These are phyloP conservation scores for Neodiprion virginianus DNA, from an alignment of 1,140 invertebrate species.

Conservation along the genomic window DNA sequence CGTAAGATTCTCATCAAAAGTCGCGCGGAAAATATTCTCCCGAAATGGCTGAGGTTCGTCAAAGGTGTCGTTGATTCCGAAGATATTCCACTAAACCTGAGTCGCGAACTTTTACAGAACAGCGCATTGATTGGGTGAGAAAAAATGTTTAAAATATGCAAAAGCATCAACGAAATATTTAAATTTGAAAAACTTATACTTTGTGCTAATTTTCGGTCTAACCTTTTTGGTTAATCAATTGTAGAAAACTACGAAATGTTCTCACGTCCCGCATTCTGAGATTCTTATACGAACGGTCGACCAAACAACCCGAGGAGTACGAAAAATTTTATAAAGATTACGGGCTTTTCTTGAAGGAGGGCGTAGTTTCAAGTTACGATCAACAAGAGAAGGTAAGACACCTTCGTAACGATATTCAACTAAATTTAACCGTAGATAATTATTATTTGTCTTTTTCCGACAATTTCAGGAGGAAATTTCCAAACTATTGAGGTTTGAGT, in stretches of 20 bases:
- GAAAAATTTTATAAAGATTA: slow-evolving; percentile 91
- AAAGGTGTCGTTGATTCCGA: slow-evolving; percentile 98
- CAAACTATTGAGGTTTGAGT: slow-evolving; percentile 92
- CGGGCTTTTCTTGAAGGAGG: slow-evolving; percentile 93
- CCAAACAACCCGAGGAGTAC: slow-evolving; percentile 85
- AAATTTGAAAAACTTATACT: slow-evolving; percentile 24
- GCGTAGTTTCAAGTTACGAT: slow-evolving; percentile 85
- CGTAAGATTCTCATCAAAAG: slow-evolving; percentile 90
- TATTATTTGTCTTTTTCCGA: not conserved
- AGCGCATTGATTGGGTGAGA: slow-evolving; percentile 85
- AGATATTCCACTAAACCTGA: slow-evolving; percentile 97
- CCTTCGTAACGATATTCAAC: slow-evolving; percentile 20
- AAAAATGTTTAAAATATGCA: slow-evolving; percentile 22
- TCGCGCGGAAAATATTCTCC: slow-evolving; percentile 88
- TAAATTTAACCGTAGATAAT: slow-evolving; percentile 11
- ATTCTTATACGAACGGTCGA: slow-evolving; percentile 85
- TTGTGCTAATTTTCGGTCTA: slow-evolving; percentile 13
- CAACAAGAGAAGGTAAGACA: slow-evolving; percentile 78
- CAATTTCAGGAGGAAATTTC: slow-evolving; percentile 83
- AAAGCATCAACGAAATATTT: slow-evolving; percentile 11
- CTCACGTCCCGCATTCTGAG: slow-evolving; percentile 85
- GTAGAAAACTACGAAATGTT: slow-evolving; percentile 84
- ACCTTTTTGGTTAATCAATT: slow-evolving; percentile 40
- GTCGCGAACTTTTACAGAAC: slow-evolving; percentile 94
- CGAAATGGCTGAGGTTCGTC: slow-evolving; percentile 93